phyloP scores from a whole-genome alignment of 2,888 invertebrate genomes.

The Drosophila nr. medialis region DNA sequence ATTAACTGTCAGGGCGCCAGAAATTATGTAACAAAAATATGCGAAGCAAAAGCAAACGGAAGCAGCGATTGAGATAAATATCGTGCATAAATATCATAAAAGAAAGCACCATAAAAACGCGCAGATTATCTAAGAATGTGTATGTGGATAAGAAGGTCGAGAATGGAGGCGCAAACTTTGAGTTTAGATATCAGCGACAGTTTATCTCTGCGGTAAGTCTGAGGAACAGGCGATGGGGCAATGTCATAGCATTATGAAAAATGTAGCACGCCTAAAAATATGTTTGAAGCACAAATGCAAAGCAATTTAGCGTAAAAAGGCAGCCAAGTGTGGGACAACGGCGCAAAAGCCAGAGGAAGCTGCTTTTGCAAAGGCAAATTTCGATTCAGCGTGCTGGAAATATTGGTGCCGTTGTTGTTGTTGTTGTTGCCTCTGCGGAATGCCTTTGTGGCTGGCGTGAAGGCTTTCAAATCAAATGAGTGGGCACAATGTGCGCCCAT shows the following conservation, averaged over 20 bases:
- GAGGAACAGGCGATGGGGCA: conserved; percentile 16
- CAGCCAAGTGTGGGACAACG: conserved; percentile 22
- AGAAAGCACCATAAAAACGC: conserved; percentile 70
- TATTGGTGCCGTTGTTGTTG: conserved; percentile 38
- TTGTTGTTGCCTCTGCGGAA: conserved; percentile 39
- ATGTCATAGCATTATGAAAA: conserved; percentile 70
- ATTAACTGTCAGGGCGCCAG: conserved; percentile 66
- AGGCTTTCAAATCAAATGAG: conserved; percentile 75
- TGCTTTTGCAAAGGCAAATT: conserved; percentile 38
- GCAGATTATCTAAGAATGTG: conserved; percentile 60
- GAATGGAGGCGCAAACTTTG: conserved; percentile 37
- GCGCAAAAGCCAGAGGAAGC: neutral
- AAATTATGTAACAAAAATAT: conserved; percentile 57
- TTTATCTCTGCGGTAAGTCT: conserved; percentile 60
- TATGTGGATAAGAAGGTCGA: conserved; percentile 9
- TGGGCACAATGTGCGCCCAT: conserved; percentile 57
- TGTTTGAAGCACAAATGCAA: conserved; percentile 67
- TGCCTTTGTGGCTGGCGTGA: conserved; percentile 66
- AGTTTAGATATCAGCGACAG: conserved; percentile 70
- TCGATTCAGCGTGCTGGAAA: conserved; percentile 59
- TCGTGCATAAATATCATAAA: conserved; percentile 74
- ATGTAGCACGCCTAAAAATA: conserved; percentile 74
- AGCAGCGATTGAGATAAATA: conserved; percentile 71
- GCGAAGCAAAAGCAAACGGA: conserved; percentile 32
- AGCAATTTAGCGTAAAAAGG: conserved; percentile 74